phyloP scores from a whole-genome alignment of 2,797 vertebrate genomes.

The Sebastes wilsoni region DNA sequence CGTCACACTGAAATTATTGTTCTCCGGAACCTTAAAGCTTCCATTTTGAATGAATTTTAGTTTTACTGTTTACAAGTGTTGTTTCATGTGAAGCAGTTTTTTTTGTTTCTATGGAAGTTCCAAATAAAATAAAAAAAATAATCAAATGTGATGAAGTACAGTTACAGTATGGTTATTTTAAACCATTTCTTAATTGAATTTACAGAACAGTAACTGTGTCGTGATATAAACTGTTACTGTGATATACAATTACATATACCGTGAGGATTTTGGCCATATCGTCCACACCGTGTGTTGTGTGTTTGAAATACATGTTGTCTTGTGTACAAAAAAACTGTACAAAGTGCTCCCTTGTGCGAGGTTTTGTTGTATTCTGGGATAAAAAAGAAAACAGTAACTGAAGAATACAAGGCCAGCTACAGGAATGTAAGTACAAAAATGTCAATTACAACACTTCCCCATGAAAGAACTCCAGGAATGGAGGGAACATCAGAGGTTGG shows the following conservation, averaged over 20 bases:
- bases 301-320: background rate
- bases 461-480: background rate
- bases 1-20: too few species aligned
- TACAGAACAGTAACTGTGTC: background rate
- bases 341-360: background rate
- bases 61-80: too few species aligned
- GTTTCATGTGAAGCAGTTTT: too few species aligned
- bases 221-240: too few species aligned
- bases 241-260: too few species aligned
- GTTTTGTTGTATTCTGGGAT: background rate
- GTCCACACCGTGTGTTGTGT: background rate
- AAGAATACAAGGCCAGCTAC: background rate
- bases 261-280: too few species aligned
- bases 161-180: too few species aligned
- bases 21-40: too few species aligned
- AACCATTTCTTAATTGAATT: too few species aligned
- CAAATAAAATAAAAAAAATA: too few species aligned
- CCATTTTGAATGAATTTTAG: background rate
- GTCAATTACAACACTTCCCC: background rate
- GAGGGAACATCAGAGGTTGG: constrained; percentile 3
- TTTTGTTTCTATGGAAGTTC: too few species aligned
- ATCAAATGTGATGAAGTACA: too few species aligned
- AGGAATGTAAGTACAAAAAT: background rate
- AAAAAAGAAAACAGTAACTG: background rate
- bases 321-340: background rate